These are phyloP conservation scores for Spisula subtruncata DNA, from an alignment of 2,888 invertebrate species.

Conservation along the genomic window DNA sequence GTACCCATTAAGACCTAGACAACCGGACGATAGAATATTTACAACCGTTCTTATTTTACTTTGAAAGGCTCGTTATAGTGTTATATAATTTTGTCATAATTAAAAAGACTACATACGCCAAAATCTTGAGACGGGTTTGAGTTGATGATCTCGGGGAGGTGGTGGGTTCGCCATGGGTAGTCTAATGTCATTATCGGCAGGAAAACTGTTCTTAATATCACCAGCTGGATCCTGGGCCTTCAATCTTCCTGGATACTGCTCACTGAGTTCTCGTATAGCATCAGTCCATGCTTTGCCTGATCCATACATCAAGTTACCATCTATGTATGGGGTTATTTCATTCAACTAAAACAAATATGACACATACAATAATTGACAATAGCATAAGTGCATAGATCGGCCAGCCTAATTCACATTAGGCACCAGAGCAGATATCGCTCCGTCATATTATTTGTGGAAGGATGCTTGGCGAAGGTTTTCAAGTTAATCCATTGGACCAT, in stretches of 20 bases:
- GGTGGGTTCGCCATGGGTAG: conserved; percentile 83
- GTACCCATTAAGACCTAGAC: no score
- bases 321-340: conserved; percentile 99
- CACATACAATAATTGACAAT: neutral
- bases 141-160: conserved; percentile 76
- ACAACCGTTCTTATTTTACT: no score
- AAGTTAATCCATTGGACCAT: no score
- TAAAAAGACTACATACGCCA: conserved; percentile 73
- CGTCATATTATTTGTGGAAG: no score
- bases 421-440: no score
- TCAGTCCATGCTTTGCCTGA: conserved; percentile 99
- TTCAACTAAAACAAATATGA: conserved; percentile 90
- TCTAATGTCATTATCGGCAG: conserved; percentile 77
- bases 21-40: no score
- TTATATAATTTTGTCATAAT: no score
- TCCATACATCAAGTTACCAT: conserved; percentile 99
- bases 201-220: conserved; percentile 73
- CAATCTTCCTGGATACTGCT: conserved; percentile 90
- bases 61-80: no score
- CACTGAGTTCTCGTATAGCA: conserved; percentile 93
- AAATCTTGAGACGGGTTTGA: conserved; percentile 80
- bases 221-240: conserved; percentile 88
- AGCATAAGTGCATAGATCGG: no score
- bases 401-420: no score
- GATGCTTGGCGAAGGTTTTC: no score